Evolutionary conservation across 2,888 invertebrate species (phyloP), one percentile per base, ranked within the genome.

Genomic region (Lochmaea crataegi): DNA sequence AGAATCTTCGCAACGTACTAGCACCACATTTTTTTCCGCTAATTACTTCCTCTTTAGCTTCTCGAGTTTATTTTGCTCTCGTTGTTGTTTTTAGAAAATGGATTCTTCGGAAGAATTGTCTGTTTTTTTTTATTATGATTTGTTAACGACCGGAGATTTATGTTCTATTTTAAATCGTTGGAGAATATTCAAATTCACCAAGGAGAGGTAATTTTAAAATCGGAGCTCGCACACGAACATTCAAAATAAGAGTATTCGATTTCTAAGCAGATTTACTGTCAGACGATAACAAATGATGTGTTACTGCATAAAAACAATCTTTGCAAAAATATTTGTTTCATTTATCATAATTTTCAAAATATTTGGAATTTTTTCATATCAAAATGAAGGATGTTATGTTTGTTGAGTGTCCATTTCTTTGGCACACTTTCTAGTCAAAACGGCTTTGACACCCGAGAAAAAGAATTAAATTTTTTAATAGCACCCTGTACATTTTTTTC

Each of bases 111-210:
- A 12, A 10, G 53, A 53, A 16, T 16, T 10, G 16, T 53, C 10
- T 2, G 18, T 18, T 18, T 18, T 16, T n/a, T 53, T 53, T 53
- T 53, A 53, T 53, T 53, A 10, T 53, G 18, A 53, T 53, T 53
- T 53, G 53, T 53, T 53, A 53, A 53, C 53, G 53, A 53, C 7
- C 18, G 53, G 18, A 18, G 53, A 53, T 53, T 53, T 53, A 53
- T 53, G 53, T 18, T 53, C 53, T 53, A 53, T 53, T 53, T 53
- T 53, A 53, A 53, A 53, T 18, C 53, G 53, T 53, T 53, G 53
- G 53, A 53, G 53, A 53, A 18, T 53, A 53, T 53, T 53, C 53
- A 53, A 53, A 53, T 53, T 10, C 11, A 53, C 10, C 53, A 53
- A 53, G 53, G 53, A 53, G 53, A 53, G 9, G 53, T 53, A 53